These are phyloP conservation scores for Pardalotus punctatus DNA, from an alignment of 2,113 vertebrate species.

Conservation along the genomic window DNA sequence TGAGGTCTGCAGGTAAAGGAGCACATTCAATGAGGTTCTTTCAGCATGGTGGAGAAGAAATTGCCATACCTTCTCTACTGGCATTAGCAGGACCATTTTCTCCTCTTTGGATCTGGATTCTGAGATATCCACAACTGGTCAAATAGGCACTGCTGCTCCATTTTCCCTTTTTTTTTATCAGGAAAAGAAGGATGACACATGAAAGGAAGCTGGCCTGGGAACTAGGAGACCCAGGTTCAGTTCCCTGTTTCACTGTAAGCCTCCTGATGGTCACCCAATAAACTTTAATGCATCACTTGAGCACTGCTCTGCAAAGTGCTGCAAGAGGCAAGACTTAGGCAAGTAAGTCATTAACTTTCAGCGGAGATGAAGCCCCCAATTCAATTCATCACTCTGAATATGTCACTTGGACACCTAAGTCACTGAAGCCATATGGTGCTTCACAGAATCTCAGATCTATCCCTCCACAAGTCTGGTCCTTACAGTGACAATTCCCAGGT, in stretches of 20 bases:
- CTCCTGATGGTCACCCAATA: neutral
- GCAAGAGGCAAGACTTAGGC: neutral
- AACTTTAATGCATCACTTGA: neutral
- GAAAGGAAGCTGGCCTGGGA: neutral
- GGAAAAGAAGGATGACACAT: neutral
- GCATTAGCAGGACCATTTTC: constrained; percentile 47
- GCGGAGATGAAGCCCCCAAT: neutral
- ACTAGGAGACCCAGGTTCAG: neutral
- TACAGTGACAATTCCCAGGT: neutral
- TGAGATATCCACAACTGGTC: constrained; percentile 6
- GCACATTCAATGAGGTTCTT: constrained; percentile 61
- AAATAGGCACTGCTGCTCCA: constrained; percentile 3
- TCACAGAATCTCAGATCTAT: neutral
- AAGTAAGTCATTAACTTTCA: neutral
- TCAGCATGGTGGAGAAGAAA: constrained; percentile 35
- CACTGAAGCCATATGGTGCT: neutral
- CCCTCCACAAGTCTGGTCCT: neutral
- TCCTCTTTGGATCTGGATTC: constrained; percentile 32
- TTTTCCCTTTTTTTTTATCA: neutral
- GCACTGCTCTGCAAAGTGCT: neutral
- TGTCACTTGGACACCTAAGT: neutral
- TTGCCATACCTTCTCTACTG: constrained; percentile 56
- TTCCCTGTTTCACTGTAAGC: neutral
- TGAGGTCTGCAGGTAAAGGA: constrained; percentile 55
- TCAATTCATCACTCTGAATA: neutral